phyloP scores from a whole-genome alignment of 2,113 vertebrate genomes.

The Myrmecobius fasciatus region DNA sequence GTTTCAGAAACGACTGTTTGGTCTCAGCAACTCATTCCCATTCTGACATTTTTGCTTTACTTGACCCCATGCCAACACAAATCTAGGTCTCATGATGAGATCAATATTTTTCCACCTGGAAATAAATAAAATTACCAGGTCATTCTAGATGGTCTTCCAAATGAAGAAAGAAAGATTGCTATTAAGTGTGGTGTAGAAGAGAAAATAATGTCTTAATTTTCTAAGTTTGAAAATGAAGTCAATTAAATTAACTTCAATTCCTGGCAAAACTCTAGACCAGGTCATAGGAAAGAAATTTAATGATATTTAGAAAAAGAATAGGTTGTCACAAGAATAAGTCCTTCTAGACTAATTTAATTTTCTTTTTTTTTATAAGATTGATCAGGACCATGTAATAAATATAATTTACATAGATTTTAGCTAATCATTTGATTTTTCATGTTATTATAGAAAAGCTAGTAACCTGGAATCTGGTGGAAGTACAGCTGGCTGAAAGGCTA shows the following conservation, averaged over 20 bases:
- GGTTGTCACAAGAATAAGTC: neutral
- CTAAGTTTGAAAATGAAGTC: neutral
- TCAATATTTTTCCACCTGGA: constrained; percentile 71
- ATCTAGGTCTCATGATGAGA: constrained; percentile 47
- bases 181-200: constrained; percentile 57
- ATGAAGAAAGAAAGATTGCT: constrained; percentile 49
- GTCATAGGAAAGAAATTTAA: neutral
- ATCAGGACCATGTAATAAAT: neutral
- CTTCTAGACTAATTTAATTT: neutral
- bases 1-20: constrained; percentile 32
- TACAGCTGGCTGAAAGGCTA: neutral
- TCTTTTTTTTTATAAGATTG: neutral
- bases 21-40: constrained; percentile 59
- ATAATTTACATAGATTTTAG: neutral
- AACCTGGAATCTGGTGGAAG: neutral
- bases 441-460: neutral
- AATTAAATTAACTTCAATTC: neutral
- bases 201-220: neutral
- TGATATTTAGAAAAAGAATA: neutral
- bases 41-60: constrained; percentile 38
- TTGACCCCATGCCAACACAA: neutral
- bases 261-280: neutral
- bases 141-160: constrained; percentile 44
- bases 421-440: neutral
- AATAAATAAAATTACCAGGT: constrained; percentile 56